These are phyloP conservation scores for Plebejus melissa DNA, from an alignment of 2,888 invertebrate species.

Conservation along the genomic window DNA sequence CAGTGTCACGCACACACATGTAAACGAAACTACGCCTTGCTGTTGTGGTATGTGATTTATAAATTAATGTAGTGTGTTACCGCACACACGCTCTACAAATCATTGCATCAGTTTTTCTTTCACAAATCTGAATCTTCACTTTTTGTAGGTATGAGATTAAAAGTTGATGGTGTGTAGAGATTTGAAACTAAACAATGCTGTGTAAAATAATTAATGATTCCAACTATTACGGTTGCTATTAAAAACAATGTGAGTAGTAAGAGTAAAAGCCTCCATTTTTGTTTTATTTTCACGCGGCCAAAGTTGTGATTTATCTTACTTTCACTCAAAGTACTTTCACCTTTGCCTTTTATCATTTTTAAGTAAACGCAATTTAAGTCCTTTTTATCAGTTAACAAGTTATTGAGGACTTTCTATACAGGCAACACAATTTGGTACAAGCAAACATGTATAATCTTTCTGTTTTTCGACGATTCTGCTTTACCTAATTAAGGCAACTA, in stretches of 20 bases:
- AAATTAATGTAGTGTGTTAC: too few species aligned
- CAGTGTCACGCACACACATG: background rate
- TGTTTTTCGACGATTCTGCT: background rate
- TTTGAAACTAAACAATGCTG: background rate
- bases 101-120: background rate
- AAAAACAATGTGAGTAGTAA: background rate
- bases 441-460: background rate
- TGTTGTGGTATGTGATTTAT: background rate
- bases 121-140: background rate
- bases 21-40: background rate
- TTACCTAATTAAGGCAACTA: too few species aligned
- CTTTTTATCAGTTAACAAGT: constrained; percentile 12
- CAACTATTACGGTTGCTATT: background rate
- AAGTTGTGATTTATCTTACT: constrained; percentile 18
- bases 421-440: background rate
- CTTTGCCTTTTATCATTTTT: constrained; percentile 24
- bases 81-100: background rate
- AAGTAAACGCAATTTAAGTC: constrained; percentile 16
- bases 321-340: constrained; percentile 24
- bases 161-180: background rate
- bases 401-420: background rate
- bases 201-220: background rate
- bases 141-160: background rate
- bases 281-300: constrained; percentile 16
- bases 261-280: background rate